Evolutionary conservation across 1,140 invertebrate genomes (phyloP).

Genomic region (Ooceraea biroi): DNA sequence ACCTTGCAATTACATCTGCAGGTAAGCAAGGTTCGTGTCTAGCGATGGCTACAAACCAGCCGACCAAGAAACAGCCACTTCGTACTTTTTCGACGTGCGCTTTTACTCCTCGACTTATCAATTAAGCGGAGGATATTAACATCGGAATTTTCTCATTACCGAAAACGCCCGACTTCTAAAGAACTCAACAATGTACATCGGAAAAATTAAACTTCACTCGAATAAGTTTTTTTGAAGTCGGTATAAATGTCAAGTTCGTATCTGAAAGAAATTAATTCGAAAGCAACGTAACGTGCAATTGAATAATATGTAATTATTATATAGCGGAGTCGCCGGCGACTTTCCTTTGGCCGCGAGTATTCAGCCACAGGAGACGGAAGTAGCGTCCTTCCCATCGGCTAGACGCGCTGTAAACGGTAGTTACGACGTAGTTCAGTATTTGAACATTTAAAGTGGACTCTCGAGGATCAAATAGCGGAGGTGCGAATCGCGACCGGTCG

Average conservation of each 20-base stretch:
- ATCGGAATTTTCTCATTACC: background rate
- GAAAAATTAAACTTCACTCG: background rate
- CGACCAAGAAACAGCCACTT: background rate
- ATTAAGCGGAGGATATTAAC: background rate
- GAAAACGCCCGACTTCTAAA: background rate
- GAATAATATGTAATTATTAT: background rate
- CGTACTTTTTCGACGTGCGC: background rate
- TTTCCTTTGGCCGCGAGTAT: too few species aligned
- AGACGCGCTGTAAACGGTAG: too few species aligned
- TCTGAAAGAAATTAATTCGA: too few species aligned
- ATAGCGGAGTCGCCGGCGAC: background rate
- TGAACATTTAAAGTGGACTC: background rate
- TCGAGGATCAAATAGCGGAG: background rate
- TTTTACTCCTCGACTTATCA: background rate
- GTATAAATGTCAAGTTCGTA: too few species aligned
- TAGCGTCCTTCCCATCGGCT: too few species aligned
- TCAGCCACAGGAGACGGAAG: too few species aligned
- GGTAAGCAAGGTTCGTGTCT: conserved; percentile 74
- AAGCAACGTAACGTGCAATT: background rate
- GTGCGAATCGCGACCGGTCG: conserved; percentile 19
- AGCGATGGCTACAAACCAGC: conserved; percentile 74
- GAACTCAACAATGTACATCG: background rate
- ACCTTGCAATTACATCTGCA: conserved; percentile 83
- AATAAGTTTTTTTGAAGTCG: background rate
- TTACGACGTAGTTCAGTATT: background rate